Evolutionary conservation across 2,888 invertebrate species (phyloP), one percentile per base, ranked within the genome.

Genomic region (Nephrotoma guestfalica): DNA sequence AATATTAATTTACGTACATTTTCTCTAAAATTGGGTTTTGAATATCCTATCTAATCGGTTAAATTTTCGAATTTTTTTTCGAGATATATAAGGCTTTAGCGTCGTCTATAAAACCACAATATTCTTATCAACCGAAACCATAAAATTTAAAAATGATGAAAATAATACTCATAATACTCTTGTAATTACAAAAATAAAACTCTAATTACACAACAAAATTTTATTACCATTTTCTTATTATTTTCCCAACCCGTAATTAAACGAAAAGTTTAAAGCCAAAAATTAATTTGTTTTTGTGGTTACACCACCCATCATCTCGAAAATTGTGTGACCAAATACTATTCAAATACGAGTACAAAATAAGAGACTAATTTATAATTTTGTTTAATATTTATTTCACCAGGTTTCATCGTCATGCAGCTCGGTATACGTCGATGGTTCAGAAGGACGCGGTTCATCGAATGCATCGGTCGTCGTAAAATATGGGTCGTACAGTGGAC

Each of bases 321-420:
- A 45, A 45, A 45, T 45, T 11, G 3, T 43, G 9, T 9, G 43
- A 6, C 43, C 30, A 30, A 30, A 30, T 30, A 30, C 30, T 30
- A 30, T 43, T 43, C 6, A 43, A 43, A 43, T 43, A 9, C 30
- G 30, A 30, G 30, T 30, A 30, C 30, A 30, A 30, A 30, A 30
- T 30, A 30, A 30, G n/a, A 30, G 30, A 57, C 51, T 15, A 71
- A 71, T 9, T 51, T 51, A 30, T 51, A 15, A 15, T 51, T 15
- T 47, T 9, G 11, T 15, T 57, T 86, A 43, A 45, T 86, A 86
- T 85, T 41, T 85, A 86, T 87, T 86, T 88, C 40, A 13, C 18
- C 86, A 98, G 98, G 98, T 98, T 41, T 97, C 98, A 4, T 96
- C 97, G 7, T 97, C 98, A 4, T 99, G 99, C 92, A 97, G 98